These are phyloP conservation scores for Cardiocondyla obscurior DNA, from an alignment of 1,140 invertebrate species.

Conservation along the genomic window DNA sequence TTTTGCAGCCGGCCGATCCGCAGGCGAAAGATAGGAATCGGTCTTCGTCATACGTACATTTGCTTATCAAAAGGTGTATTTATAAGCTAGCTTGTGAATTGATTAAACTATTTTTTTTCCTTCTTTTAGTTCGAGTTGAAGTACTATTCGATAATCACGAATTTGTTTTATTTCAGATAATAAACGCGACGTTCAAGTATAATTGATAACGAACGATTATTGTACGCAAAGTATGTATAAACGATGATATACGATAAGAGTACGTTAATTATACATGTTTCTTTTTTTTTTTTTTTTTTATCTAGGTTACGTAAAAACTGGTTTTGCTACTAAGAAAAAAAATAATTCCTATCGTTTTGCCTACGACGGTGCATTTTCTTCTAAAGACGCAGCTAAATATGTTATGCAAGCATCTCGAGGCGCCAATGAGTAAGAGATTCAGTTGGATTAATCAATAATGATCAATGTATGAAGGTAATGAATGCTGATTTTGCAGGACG, in stretches of 20 bases:
- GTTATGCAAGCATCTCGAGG: background rate
- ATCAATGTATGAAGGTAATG: background rate
- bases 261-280: too few relatives aligned
- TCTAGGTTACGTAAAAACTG: background rate
- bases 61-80: background rate
- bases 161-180: background rate
- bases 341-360: too few relatives aligned
- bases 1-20: background rate
- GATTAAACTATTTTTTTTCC: too few relatives aligned
- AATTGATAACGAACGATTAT: too few relatives aligned
- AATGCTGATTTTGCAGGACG: too few relatives aligned
- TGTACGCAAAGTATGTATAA: too few relatives aligned
- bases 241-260: too few relatives aligned
- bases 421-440: background rate
- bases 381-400: background rate
- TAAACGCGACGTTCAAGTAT: background rate
- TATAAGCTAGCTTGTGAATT: too few relatives aligned
- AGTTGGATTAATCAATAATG: background rate
- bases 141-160: too few relatives aligned
- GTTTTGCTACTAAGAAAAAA: background rate
- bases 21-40: background rate
- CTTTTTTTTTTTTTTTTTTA: too few relatives aligned
- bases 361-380: background rate
- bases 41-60: background rate
- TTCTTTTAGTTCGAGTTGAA: too few relatives aligned